Conservation (phyloP, 1,140 invertebrate genomes). For the Pogonomyrmex californicus region DNA sequence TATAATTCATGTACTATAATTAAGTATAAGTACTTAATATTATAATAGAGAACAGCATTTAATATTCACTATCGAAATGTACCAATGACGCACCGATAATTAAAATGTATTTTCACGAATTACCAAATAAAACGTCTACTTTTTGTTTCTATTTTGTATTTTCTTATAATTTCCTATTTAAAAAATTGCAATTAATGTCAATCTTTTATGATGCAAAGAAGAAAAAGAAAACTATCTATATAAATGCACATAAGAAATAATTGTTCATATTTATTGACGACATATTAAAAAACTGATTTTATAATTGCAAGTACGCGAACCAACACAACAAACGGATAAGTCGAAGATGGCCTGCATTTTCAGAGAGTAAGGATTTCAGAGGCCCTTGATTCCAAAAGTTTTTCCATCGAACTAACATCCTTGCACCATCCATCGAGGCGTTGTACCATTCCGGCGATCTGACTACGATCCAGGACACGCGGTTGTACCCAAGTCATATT, state of each 20-base stretch:
- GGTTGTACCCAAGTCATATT: constrained; percentile 96
- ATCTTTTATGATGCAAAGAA: not conserved
- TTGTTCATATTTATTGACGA: constrained; percentile 44
- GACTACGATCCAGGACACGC: constrained; percentile 92
- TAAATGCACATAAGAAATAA: constrained; percentile 44
- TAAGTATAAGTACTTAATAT: constrained; percentile 41
- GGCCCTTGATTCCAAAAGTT: constrained; percentile 93
- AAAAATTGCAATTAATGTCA: not conserved
- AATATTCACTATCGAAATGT: constrained; percentile 21
- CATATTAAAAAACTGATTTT: constrained; percentile 22
- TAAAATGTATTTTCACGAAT: constrained; percentile 44
- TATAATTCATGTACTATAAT: constrained; percentile 1
- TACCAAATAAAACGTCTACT: constrained; percentile 50
- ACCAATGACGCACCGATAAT: not conserved
- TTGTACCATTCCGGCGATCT: constrained; percentile 93
- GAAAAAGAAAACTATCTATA: not conserved
- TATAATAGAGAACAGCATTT: constrained; percentile 14
- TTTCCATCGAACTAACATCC: constrained; percentile 94
- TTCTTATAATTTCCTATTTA: not conserved
- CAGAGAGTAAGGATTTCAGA: constrained; percentile 94
- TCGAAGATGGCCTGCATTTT: constrained; percentile 63
- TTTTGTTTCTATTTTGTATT: constrained; percentile 27
- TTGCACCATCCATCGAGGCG: constrained; percentile 93
- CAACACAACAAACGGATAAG: constrained; percentile 24
- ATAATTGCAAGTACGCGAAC: constrained; percentile 25